Percentiles rank a stretch among this genome's conserved stretches.
These are phyloP conservation scores for Lepidocyrtoides sp. DNA, from an alignment of 2,888 invertebrate species.

Conservation along the genomic window DNA sequence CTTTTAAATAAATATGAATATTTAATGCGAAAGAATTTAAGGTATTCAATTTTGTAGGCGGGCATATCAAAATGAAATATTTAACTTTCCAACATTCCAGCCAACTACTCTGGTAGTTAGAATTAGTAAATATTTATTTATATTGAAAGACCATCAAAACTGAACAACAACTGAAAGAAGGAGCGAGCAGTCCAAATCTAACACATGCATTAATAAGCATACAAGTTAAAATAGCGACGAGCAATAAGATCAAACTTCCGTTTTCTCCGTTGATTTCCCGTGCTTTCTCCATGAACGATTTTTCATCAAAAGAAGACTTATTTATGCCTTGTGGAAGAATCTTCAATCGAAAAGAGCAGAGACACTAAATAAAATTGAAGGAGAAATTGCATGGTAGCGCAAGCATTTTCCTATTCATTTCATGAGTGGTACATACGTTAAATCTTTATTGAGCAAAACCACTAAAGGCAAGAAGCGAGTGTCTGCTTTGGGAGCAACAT, in stretches of 20 bases:
- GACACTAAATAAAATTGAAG: neutral
- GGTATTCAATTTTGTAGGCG: neutral
- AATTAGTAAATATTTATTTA: too few species aligned
- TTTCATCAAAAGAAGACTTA: constrained; percentile 71
- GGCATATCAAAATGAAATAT: neutral
- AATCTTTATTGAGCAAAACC: neutral
- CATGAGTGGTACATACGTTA: too few species aligned
- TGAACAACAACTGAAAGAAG: neutral
- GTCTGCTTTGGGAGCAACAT: constrained; percentile 15
- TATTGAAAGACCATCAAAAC: neutral
- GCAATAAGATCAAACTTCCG: constrained; percentile 73
- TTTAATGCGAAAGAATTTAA: neutral
- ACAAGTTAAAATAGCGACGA: neutral
- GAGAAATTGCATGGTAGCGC: constrained; percentile 5
- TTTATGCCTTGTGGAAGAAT: neutral
- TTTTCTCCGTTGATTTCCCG: constrained; percentile 54
- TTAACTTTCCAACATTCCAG: too few species aligned
- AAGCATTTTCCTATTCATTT: too few species aligned
- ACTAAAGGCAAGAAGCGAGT: neutral
- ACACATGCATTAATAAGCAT: neutral
- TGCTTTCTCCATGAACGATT: constrained; percentile 56
- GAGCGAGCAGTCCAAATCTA: neutral
- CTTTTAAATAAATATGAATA: too few species aligned
- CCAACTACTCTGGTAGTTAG: too few species aligned
- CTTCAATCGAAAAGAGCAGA: neutral